Percentiles rank a stretch among this genome's conserved stretches.
These are phyloP conservation scores for Athripsodes cinereus DNA, from an alignment of 2,888 invertebrate genomes.

Conservation along the genomic window DNA sequence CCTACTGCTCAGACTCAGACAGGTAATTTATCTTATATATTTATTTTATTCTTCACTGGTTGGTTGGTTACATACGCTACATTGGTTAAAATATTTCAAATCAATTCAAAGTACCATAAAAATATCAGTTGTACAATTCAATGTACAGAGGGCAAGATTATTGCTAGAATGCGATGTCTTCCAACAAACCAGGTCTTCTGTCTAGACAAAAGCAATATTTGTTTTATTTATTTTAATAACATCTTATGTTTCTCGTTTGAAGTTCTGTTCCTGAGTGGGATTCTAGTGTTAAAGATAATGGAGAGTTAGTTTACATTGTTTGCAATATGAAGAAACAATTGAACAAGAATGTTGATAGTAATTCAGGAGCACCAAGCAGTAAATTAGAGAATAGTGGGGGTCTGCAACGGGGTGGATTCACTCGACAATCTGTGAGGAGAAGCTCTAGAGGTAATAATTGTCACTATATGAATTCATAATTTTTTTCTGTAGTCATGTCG, in stretches of 20 bases:
- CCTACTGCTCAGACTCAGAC: constrained; percentile 55
- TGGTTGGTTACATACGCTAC: too few relatives aligned
- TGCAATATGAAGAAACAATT: constrained; percentile 40
- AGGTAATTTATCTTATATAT: too few relatives aligned
- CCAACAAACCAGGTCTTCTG: too few relatives aligned
- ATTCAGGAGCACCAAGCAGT: neutral
- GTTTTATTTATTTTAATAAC: too few relatives aligned
- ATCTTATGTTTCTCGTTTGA: constrained; percentile 7
- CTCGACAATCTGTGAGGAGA: constrained; percentile 23
- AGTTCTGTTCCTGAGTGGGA: constrained; percentile 68
- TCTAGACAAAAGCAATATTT: too few relatives aligned
- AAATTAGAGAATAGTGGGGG: constrained; percentile 6
- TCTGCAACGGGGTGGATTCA: constrained; percentile 22
- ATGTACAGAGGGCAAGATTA: too few relatives aligned
- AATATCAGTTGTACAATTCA: too few relatives aligned
- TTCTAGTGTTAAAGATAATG: constrained; percentile 56
- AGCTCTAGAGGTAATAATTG: constrained; percentile 20
- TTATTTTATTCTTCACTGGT: too few relatives aligned
- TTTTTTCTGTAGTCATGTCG: too few relatives aligned
- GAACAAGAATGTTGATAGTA: constrained; percentile 25
- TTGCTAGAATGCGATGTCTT: too few relatives aligned
- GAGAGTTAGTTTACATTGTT: constrained; percentile 62
- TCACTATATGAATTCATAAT: neutral
- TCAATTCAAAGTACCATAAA: too few relatives aligned
- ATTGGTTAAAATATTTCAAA: neutral